phyloP scores from a whole-genome alignment of 1,140 invertebrate species.

The Drosophila takahashii region DNA sequence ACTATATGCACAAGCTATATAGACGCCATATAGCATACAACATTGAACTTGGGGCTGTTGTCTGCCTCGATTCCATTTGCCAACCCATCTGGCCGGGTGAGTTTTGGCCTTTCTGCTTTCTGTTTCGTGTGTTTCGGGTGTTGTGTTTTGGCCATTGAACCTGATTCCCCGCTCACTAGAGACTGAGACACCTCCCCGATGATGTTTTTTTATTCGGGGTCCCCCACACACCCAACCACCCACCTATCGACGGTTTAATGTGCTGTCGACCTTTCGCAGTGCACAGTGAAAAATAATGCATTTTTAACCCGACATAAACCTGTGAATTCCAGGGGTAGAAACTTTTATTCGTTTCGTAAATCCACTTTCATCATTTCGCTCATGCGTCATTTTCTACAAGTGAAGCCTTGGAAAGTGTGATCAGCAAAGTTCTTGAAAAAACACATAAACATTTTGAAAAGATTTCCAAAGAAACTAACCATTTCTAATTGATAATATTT shows the following conservation, averaged over 20 bases:
- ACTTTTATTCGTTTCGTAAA: not conserved
- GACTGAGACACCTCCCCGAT: constrained; percentile 26
- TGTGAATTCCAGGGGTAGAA: not conserved
- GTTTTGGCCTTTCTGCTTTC: constrained; percentile 27
- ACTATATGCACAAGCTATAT: constrained; percentile 5
- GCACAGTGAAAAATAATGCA: not conserved
- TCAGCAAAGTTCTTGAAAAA: not conserved
- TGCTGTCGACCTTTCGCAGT: not conserved
- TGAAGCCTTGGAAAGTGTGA: not conserved
- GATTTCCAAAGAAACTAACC: not conserved
- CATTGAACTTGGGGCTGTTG: constrained; percentile 30
- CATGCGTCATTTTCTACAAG: not conserved
- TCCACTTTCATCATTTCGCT: not conserved
- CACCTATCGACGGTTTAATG: constrained; percentile 6
- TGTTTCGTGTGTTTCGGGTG: constrained; percentile 9
- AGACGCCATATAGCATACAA: constrained; percentile 13
- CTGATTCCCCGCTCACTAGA: constrained; percentile 36
- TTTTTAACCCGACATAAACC: not conserved
- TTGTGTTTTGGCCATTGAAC: constrained; percentile 43
- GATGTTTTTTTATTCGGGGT: constrained; percentile 2
- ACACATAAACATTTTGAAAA: too few relatives aligned
- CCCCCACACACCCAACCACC: not conserved
- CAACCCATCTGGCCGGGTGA: constrained; percentile 39
- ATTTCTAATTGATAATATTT: not conserved
- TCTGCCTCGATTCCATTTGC: constrained; percentile 29